A percentile compares a stretch with the other conserved stretches of the same genome.
Evolutionary conservation across 2,888 invertebrate genomes (phyloP).

Genomic region (Peribatodes rhomboidaria): DNA sequence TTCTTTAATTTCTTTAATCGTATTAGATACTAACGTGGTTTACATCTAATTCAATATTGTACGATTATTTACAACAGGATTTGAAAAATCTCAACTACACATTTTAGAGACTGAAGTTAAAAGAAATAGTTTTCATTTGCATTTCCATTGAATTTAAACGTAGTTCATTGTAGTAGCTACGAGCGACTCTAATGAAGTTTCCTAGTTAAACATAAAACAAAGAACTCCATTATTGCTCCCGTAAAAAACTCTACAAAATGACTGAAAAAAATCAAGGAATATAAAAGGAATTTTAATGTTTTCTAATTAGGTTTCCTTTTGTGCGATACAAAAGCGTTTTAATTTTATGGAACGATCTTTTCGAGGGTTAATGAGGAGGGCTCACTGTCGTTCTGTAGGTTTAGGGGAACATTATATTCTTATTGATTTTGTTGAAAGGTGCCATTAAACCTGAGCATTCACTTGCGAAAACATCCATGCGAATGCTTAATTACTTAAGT

Average conservation of each 20-base stretch:
- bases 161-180: constrained; percentile 6
- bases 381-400: constrained; percentile 6
- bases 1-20: too few relatives aligned
- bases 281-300: constrained; percentile 44
- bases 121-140: too few relatives aligned
- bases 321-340: constrained; percentile 37
- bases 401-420: constrained; percentile 2
- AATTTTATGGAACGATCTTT: constrained; percentile 30
- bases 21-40: too few relatives aligned
- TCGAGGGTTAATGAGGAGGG: constrained; percentile 26
- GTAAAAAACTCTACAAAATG: constrained; percentile 38
- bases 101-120: background rate
- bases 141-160: too few relatives aligned
- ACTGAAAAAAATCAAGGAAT: constrained; percentile 35
- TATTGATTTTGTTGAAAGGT: constrained; percentile 15
- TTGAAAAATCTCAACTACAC: background rate
- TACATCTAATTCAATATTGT: too few relatives aligned
- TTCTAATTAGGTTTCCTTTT: constrained; percentile 44
- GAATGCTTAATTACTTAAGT: background rate
- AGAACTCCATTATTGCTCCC: constrained; percentile 36
- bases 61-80: too few relatives aligned
- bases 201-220: constrained; percentile 40
- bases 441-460: background rate
- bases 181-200: constrained; percentile 43
- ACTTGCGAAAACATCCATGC: background rate